A percentile compares a stretch with the other conserved stretches of the same genome.
Evolutionary conservation across 1,140 invertebrate genomes (phyloP).

Genomic region (Pseudobourletiella spinata): DNA sequence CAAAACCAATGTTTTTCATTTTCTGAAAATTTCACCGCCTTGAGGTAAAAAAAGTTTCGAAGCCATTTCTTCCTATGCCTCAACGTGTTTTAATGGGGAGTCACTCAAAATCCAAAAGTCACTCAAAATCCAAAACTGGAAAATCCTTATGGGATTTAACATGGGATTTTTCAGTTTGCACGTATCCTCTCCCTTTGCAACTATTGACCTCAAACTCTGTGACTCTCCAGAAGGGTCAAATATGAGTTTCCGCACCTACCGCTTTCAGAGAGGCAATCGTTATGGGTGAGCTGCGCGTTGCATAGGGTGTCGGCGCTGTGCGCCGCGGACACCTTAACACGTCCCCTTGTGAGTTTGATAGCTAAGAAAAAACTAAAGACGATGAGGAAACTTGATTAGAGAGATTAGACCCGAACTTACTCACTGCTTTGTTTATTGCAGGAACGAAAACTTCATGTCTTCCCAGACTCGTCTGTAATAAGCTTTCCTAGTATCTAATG

Average conservation of each 20-base stretch:
- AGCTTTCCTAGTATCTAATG: not conserved
- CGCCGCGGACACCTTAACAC: not conserved
- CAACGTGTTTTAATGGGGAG: too few species aligned
- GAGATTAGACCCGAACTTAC: not conserved
- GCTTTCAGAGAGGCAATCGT: not conserved
- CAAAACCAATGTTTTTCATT: too few species aligned
- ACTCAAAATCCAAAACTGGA: too few species aligned
- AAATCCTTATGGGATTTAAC: too few species aligned
- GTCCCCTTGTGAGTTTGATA: not conserved
- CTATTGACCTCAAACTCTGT: not conserved
- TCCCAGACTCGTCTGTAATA: not conserved
- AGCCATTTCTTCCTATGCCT: too few species aligned
- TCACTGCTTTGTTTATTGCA: not conserved
- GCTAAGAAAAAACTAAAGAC: not conserved
- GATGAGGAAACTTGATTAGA: not conserved
- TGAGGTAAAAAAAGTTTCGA: too few species aligned
- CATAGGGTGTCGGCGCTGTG: not conserved
- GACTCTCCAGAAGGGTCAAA: not conserved
- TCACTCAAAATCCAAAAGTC: too few species aligned
- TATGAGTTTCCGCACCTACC: not conserved
- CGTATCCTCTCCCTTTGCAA: not conserved
- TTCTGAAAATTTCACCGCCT: too few species aligned
- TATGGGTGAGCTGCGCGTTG: not conserved
- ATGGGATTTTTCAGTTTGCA: too few species aligned
- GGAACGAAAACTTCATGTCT: not conserved